Evolutionary conservation across 2,888 invertebrate species (phyloP).

Genomic region (Boloria selene): DNA sequence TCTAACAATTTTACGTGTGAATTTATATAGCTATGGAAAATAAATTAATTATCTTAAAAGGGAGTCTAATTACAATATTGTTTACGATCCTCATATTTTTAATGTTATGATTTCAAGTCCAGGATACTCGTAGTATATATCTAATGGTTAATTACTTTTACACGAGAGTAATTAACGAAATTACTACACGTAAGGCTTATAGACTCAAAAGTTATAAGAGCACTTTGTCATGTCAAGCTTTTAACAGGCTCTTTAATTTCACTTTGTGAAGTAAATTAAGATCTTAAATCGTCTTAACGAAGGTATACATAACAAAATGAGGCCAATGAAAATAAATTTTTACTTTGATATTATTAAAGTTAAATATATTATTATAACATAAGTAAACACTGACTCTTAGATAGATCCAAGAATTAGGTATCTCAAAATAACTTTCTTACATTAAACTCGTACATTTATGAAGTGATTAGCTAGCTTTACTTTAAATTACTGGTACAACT

Average conservation of each 20-base stretch:
- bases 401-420: too few relatives aligned
- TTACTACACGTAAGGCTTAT: conserved; percentile 71
- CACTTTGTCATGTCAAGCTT: conserved; percentile 79
- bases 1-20: conserved; percentile 27
- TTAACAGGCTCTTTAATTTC: conserved; percentile 79
- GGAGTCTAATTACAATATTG: conserved; percentile 43
- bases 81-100: conserved; percentile 44
- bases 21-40: conserved; percentile 30
- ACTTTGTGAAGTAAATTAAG: conserved; percentile 79
- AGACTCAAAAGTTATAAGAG: conserved; percentile 76
- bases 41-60: conserved; percentile 44
- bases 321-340: conserved; percentile 24
- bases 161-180: conserved; percentile 69
- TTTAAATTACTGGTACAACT: too few relatives aligned
- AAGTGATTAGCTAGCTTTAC: too few relatives aligned
- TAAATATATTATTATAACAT: too few relatives aligned
- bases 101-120: background rate
- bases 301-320: conserved; percentile 44
- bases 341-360: conserved; percentile 4
- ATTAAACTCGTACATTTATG: too few relatives aligned
- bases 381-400: too few relatives aligned
- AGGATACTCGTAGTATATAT: background rate
- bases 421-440: too few relatives aligned
- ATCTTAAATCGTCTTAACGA: conserved; percentile 77
- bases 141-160: conserved; percentile 52